Conservation (phyloP, 2,113 vertebrate genomes). For the Neotoma lepida region DNA sequence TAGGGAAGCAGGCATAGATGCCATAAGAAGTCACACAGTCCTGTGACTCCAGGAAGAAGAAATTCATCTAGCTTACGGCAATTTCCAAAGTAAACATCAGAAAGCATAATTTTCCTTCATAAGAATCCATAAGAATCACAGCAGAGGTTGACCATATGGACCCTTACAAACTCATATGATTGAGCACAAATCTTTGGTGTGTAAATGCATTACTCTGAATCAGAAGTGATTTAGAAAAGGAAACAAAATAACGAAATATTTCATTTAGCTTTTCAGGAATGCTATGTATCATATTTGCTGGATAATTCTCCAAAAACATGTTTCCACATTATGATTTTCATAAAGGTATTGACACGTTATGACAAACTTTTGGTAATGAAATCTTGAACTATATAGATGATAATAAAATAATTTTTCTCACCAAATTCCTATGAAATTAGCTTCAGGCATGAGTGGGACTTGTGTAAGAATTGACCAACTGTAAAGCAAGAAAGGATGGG, state of each 20-base stretch:
- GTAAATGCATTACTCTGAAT: too few species aligned
- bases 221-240: background rate
- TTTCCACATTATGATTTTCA: background rate
- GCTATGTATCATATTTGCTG: background rate
- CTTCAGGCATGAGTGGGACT: background rate
- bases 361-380: background rate
- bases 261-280: background rate
- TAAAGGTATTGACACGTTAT: background rate
- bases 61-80: background rate
- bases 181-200: background rate
- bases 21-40: background rate
- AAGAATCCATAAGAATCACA: too few species aligned
- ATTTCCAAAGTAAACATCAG: background rate
- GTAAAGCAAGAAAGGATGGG: too few species aligned
- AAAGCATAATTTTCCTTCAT: background rate
- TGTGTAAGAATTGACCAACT: too few species aligned
- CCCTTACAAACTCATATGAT: background rate
- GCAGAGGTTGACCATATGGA: background rate
- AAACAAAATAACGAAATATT: background rate
- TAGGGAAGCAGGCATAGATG: background rate
- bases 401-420: conserved; percentile 35
- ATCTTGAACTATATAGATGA: background rate
- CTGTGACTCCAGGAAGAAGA: too few species aligned
- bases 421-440: background rate
- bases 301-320: background rate